Percentiles rank a stretch among this genome's conserved stretches.
Conservation (phyloP, 2,797 vertebrate genomes). For the Rhyacichthys aspro region DNA sequence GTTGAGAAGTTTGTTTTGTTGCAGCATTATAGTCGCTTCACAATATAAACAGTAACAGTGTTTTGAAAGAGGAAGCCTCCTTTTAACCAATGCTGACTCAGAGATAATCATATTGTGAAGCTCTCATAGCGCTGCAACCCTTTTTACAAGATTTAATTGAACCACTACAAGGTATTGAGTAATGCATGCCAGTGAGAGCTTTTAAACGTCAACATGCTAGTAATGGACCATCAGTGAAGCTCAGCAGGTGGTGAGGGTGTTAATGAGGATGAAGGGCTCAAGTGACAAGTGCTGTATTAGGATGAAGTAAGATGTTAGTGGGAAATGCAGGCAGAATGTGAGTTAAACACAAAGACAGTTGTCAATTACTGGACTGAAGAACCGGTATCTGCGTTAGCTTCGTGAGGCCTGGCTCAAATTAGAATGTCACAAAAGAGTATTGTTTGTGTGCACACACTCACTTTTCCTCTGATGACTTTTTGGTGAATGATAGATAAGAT, state of each 20-base stretch:
- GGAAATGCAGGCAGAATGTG: neutral
- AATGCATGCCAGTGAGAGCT: constrained; percentile 43
- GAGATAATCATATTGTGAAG: constrained; percentile 4
- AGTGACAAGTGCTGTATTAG: neutral
- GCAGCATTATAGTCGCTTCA: neutral
- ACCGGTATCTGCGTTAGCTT: no score
- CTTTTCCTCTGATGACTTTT: no score
- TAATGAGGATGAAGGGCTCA: constrained; percentile 7
- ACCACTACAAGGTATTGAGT: constrained; percentile 19
- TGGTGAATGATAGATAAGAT: no score
- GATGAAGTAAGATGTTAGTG: neutral
- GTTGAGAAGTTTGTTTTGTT: neutral
- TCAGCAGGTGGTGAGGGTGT: constrained; percentile 34
- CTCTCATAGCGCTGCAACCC: constrained; percentile 21
- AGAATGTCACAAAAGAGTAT: no score
- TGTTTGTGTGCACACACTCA: no score
- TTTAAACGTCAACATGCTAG: constrained; percentile 50
- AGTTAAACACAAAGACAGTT: neutral
- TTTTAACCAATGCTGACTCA: neutral
- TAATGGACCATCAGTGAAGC: constrained; percentile 10
- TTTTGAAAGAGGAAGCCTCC: constrained; percentile 3
- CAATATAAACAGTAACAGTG: neutral
- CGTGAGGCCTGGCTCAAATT: no score
- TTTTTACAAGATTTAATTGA: constrained; percentile 26
- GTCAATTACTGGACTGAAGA: constrained; percentile 2